Percentiles rank a stretch among this genome's conserved stretches.
Evolutionary conservation across 1,140 invertebrate species (phyloP).

Genomic region (Microplitis mediator): DNA sequence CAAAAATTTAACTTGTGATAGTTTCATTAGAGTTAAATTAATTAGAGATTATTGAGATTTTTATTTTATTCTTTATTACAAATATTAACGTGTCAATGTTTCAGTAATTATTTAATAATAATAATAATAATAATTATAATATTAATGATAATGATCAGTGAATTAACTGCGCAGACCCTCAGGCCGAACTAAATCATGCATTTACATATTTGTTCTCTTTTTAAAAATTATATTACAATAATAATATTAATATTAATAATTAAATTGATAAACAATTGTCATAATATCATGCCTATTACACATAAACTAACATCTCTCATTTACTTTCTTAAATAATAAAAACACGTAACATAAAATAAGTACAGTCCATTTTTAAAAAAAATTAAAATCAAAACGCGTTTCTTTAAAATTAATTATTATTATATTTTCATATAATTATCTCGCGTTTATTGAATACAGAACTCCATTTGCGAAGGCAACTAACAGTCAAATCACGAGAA

Average conservation of each 20-base stretch:
- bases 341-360: conserved; percentile 38
- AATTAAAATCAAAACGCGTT: conserved; percentile 15
- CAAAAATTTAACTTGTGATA: too few species aligned
- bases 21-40: too few species aligned
- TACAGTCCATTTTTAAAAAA: conserved; percentile 34
- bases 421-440: conserved; percentile 8
- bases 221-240: conserved; percentile 16
- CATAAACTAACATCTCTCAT: not conserved
- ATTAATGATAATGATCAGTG: conserved; percentile 3
- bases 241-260: conserved; percentile 39
- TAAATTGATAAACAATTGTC: conserved; percentile 43
- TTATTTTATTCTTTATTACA: conserved; percentile 27
- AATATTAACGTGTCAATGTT: conserved; percentile 14
- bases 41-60: conserved; percentile 40
- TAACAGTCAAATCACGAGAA: not conserved
- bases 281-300: conserved; percentile 43
- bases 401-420: conserved; percentile 1
- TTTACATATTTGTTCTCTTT: conserved; percentile 32
- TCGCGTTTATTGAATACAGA: not conserved
- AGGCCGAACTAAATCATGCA: conserved; percentile 38
- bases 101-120: too few species aligned
- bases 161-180: conserved; percentile 30
- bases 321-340: conserved; percentile 35
- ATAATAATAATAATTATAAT: too few species aligned
- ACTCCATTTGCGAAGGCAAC: not conserved